Percentiles rank a stretch among this genome's conserved stretches.
Conservation (phyloP, 2,113 vertebrate genomes). For the Plecturocebus donacophilus region DNA sequence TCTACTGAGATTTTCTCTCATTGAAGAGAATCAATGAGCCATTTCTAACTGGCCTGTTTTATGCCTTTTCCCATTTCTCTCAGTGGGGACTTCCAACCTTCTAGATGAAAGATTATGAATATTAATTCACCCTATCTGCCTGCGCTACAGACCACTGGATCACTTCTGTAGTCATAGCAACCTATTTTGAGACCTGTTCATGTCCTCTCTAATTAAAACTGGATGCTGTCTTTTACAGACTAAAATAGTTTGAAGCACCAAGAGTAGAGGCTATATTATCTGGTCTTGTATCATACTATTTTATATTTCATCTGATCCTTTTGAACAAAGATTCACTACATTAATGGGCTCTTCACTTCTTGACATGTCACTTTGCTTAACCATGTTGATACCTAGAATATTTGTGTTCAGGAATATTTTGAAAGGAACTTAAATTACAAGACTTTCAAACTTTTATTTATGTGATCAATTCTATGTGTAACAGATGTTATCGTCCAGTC, state of each 20-base stretch:
- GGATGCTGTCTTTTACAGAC: neutral
- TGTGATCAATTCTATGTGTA: neutral
- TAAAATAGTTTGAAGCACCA: conserved; percentile 10
- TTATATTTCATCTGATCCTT: neutral
- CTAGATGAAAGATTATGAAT: conserved; percentile 52
- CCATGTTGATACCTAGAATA: neutral
- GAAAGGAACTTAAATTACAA: neutral
- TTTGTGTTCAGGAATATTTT: conserved; percentile 7
- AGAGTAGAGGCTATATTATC: neutral
- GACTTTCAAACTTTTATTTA: neutral
- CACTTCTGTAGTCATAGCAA: conserved; percentile 57
- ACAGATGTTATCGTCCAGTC: neutral
- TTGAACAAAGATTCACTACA: neutral
- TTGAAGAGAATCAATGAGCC: conserved; percentile 43
- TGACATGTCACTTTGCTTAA: neutral
- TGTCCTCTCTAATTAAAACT: conserved; percentile 29
- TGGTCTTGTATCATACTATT: neutral
- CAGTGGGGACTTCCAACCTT: neutral
- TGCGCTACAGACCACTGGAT: neutral
- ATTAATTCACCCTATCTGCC: neutral
- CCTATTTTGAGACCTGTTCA: conserved; percentile 31
- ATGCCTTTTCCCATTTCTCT: conserved; percentile 45
- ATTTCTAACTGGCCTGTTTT: conserved; percentile 49
- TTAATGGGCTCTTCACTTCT: neutral
- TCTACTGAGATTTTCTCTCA: conserved; percentile 22